Evolutionary conservation across 2,888 invertebrate species (phyloP).

Genomic region (Macrophya annulata): DNA sequence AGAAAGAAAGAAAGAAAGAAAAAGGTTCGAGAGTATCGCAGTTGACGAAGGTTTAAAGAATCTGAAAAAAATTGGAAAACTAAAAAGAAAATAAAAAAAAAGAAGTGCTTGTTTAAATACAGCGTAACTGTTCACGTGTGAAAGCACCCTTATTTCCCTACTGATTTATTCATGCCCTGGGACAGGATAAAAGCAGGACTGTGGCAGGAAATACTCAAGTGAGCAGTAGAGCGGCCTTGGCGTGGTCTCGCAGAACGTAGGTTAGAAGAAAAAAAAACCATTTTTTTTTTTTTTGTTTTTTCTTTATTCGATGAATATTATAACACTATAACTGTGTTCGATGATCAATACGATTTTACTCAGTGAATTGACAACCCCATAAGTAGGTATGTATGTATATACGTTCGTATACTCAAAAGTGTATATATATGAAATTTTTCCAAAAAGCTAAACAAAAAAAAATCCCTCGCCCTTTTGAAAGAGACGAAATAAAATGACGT

Average conservation of each 20-base stretch:
- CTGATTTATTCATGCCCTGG: constrained; percentile 45
- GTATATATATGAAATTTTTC: background rate
- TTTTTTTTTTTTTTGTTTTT: background rate
- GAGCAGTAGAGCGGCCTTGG: background rate
- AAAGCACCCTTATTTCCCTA: constrained; percentile 41
- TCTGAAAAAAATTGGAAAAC: background rate
- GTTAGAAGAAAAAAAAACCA: too few relatives aligned
- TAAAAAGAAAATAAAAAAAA: background rate
- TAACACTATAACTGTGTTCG: background rate
- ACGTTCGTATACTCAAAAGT: background rate
- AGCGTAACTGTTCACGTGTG: constrained; percentile 1
- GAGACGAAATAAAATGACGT: background rate
- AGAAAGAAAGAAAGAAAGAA: background rate
- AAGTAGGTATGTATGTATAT: too few relatives aligned
- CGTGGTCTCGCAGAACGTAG: background rate
- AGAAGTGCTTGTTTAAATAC: background rate
- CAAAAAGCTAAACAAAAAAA: background rate
- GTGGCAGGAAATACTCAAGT: constrained; percentile 1
- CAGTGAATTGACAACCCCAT: background rate
- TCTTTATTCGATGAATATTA: background rate
- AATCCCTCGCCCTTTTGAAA: background rate
- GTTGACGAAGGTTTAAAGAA: constrained; percentile 10
- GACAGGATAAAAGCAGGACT: constrained; percentile 34
- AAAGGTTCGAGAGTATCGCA: background rate
- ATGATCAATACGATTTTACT: background rate